Conservation (phyloP, 2,888 invertebrate genomes). For the Lepidonotus clava region DNA sequence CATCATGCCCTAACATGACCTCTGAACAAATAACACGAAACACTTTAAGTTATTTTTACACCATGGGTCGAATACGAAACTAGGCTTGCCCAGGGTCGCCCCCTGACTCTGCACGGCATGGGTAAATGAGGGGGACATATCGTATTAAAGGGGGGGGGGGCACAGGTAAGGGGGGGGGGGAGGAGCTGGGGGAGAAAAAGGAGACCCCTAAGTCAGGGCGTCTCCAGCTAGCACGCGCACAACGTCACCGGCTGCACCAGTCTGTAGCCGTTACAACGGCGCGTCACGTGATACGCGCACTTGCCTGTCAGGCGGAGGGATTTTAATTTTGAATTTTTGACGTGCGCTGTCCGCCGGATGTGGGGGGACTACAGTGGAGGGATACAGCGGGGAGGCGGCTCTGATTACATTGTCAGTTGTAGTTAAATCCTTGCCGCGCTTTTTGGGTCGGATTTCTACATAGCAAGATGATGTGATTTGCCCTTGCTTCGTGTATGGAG, state of each 20-base stretch:
- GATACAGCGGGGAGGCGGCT: background rate
- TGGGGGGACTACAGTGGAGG: background rate
- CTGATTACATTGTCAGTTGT: slow-evolving; percentile 40
- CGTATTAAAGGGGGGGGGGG: background rate
- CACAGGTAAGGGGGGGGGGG: background rate
- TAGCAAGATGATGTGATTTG: no score
- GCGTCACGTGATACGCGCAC: background rate
- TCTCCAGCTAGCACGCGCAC: background rate
- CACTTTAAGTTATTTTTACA: no score
- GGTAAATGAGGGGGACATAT: background rate
- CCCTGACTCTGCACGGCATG: background rate
- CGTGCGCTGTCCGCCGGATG: slow-evolving; percentile 5
- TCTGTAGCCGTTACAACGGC: background rate
- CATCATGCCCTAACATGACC: no score
- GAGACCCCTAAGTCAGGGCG: background rate
- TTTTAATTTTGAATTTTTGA: slow-evolving; percentile 42
- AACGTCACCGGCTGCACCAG: background rate
- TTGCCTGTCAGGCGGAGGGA: slow-evolving; percentile 9
- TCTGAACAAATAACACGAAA: no score
- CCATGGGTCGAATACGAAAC: background rate
- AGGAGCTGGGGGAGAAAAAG: background rate
- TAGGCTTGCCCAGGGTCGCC: background rate
- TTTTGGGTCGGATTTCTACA: no score
- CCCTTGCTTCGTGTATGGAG: no score
- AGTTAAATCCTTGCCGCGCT: background rate